Evolutionary conservation across 2,888 invertebrate genomes (phyloP), one percentile per base, ranked within the genome.

Genomic region (Luperina nickerlii): DNA sequence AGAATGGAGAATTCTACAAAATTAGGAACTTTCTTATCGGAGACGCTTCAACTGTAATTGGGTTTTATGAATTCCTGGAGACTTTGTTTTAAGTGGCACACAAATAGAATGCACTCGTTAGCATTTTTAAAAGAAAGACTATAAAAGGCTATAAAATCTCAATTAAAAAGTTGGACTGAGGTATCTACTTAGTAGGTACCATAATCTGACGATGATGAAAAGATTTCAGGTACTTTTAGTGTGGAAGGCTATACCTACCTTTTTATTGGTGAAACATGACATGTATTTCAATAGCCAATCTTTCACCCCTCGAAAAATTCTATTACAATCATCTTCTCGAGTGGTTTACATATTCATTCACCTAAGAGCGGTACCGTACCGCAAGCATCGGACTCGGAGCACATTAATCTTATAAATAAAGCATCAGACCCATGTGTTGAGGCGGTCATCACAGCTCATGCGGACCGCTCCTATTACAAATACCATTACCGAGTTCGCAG

Each of bases 401-500:
- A 92, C 92, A 94, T 95, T 93, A 95, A 94, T 94, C 93, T 93
- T 92, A 93, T 94, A 95, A 94, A 95, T 95, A 95, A 95, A 95
- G 93, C 94, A 94, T 94, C 93, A 92, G 94, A 92, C 94, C 94
- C 95, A 95, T 95, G 93, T 95, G 95, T 92, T 91, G 90, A 82
- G 86, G 87, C 92, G 94, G 92, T 91, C 92, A 92, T 95, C 96
- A 94, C 96, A 94, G 94, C 93, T 95, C 94, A 94, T 94, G 95
- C 93, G 94, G 93, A 92, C 93, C 92, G 92, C 89, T 94, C 90
- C 95, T 96, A 96, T 96, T 96, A 96, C 95, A 95, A 95, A 96
- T 95, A 95, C 96, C 96, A 96, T 96, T 96, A 96, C 95, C 92
- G 94, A 94, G 94, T 94, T 95, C 96, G 96, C 96, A 97, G 97